Evolutionary conservation across 1,140 invertebrate genomes (phyloP).

Genomic region (Calliphora vicina): DNA sequence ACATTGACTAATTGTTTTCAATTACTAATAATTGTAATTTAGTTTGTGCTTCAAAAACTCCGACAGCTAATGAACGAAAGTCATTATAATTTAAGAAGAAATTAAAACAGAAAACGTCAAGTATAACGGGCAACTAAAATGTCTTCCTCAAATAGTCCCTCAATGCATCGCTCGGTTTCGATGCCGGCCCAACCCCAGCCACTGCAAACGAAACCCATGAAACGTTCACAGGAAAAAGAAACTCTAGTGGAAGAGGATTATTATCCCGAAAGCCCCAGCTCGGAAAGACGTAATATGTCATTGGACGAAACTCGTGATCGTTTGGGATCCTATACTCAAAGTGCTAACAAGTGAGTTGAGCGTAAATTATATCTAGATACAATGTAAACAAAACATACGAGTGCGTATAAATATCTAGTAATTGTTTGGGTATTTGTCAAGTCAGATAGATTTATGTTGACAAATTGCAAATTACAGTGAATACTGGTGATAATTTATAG

Average conservation of each 20-base stretch:
- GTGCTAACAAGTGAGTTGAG: slow-evolving; percentile 54
- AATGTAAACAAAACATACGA: no score
- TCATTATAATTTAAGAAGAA: not conserved
- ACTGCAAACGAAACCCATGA: slow-evolving; percentile 49
- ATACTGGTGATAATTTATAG: not conserved
- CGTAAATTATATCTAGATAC: not conserved
- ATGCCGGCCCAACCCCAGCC: slow-evolving; percentile 60
- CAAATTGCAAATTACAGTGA: not conserved
- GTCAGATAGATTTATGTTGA: not conserved
- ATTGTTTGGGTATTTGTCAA: no score
- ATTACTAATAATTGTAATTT: not conserved
- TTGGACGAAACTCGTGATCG: slow-evolving; percentile 45
- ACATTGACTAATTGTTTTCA: not conserved
- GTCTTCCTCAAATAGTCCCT: not conserved
- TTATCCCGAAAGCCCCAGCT: slow-evolving; percentile 57
- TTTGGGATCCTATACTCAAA: slow-evolving; percentile 49
- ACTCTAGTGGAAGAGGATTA: slow-evolving; percentile 54
- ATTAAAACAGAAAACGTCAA: no score
- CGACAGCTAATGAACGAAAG: not conserved
- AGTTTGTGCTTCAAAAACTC: not conserved
- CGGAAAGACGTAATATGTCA: slow-evolving; percentile 47
- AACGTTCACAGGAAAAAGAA: slow-evolving; percentile 57
- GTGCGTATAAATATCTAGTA: no score
- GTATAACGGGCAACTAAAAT: not conserved
- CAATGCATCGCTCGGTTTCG: slow-evolving; percentile 56